Evolutionary conservation across 2,888 invertebrate species (phyloP), one percentile per base, ranked within the genome.

Genomic region (Helicoverpa assulta): DNA sequence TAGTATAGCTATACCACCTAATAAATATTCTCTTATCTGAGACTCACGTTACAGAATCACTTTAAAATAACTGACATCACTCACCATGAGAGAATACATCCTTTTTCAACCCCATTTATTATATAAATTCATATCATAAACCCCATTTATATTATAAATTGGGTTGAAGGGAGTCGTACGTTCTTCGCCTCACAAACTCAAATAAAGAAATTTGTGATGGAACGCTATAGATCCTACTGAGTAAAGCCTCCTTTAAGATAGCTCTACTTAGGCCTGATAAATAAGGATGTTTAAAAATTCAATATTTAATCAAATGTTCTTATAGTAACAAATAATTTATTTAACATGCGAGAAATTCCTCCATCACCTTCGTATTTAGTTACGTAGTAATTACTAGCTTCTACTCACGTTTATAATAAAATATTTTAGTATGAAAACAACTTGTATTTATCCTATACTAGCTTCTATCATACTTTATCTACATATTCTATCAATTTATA

Each of bases 141-240:
- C 76, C 67, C 76, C 82, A 80, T 82, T 72, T 76, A 76, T 76
- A 72, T 72, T 71, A 82, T 75, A 82, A 82, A 82, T 80, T 82
- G 68, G 80, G 72, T 80, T 68, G 57, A 71, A 71, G 76, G 57
- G 53, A 60, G 63, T 64, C 82, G 51, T 82, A 76, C 71, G 71
- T 75, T 75, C 76, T 67, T 66, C 76, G 80, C 60, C 53, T 70
- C 80, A 80, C 61, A 75, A 82, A 80, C 66, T 71, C 62, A 75
- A 68, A 82, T 75, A 79, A 75, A 78, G 74, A 78, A 78, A 78
- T 77, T 72, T 60, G 59, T 78, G 67, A 79, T 74, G 68, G 62
- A 79, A 63, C 52, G 43, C 47, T 57, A 55, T 47, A 52, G 53
- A 57, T 62, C 56, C 29, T 78, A 65, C 52, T 18, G 33, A 61